Conservation (phyloP, 1,140 invertebrate genomes). For the Camponotus vicinus region DNA sequence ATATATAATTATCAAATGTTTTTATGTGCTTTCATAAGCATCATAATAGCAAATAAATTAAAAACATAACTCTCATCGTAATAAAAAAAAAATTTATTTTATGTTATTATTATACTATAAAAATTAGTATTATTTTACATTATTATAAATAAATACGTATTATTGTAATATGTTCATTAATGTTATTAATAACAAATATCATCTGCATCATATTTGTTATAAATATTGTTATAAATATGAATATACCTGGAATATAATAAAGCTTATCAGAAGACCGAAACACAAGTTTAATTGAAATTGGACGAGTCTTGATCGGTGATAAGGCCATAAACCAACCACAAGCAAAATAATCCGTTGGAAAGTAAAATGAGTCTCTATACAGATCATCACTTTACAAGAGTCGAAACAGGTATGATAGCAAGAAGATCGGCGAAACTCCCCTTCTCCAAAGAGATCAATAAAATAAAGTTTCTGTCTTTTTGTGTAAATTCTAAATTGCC, state of each 20-base stretch:
- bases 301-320: neutral
- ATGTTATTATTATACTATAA: neutral
- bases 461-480: neutral
- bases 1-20: too few species aligned
- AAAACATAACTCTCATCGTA: neutral
- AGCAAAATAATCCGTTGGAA: neutral
- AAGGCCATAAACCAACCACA: slow-evolving; percentile 15
- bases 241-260: neutral
- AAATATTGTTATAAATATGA: neutral
- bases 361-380: neutral
- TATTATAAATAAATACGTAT: too few species aligned
- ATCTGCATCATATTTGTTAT: neutral
- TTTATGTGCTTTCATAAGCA: too few species aligned
- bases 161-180: neutral
- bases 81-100: neutral
- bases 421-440: neutral
- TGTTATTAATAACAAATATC: neutral
- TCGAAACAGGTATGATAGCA: neutral
- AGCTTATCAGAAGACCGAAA: neutral
- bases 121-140: too few species aligned
- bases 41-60: too few species aligned
- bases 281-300: neutral
- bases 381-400: neutral
- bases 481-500: neutral
- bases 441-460: neutral